Evolutionary conservation across 2,797 vertebrate genomes (phyloP).

Genomic region (Loris lydekkerianus): DNA sequence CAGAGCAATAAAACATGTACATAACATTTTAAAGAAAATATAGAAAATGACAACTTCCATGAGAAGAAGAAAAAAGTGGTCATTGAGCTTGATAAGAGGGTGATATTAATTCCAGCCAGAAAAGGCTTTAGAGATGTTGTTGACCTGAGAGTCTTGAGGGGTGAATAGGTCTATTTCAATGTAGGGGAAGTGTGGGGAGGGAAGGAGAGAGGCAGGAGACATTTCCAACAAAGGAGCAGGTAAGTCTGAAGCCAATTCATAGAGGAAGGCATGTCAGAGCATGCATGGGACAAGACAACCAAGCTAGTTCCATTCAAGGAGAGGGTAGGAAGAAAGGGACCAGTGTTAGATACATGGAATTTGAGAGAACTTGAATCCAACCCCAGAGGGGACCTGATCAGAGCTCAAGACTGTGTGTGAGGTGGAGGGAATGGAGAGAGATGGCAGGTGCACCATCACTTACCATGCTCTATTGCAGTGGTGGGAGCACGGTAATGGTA

Average conservation of each 20-base stretch:
- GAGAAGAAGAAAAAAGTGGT: constrained; percentile 13
- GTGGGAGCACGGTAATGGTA: too few relatives aligned
- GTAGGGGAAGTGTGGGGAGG: too few relatives aligned
- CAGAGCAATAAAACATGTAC: constrained; percentile 37
- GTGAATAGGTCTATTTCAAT: not conserved
- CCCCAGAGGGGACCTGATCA: not conserved
- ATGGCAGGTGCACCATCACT: too few relatives aligned
- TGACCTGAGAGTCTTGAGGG: not conserved
- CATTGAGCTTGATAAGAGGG: not conserved
- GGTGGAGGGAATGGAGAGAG: not conserved
- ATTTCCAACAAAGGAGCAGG: not conserved
- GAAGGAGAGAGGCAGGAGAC: too few relatives aligned
- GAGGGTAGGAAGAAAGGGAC: not conserved
- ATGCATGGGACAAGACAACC: not conserved
- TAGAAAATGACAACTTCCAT: constrained; percentile 66
- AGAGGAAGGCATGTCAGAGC: not conserved
- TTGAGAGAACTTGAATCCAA: not conserved
- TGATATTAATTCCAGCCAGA: not conserved
- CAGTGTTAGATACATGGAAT: not conserved
- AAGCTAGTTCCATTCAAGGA: not conserved
- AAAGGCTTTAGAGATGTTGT: not conserved
- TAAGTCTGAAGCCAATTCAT: not conserved
- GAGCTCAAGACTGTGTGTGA: not conserved
- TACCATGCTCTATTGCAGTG: not conserved
- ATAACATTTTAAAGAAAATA: constrained; percentile 15